A percentile compares a stretch with the other conserved stretches of the same genome.
These are phyloP conservation scores for Valencia hispanica DNA, from an alignment of 2,797 vertebrate genomes.

Conservation along the genomic window DNA sequence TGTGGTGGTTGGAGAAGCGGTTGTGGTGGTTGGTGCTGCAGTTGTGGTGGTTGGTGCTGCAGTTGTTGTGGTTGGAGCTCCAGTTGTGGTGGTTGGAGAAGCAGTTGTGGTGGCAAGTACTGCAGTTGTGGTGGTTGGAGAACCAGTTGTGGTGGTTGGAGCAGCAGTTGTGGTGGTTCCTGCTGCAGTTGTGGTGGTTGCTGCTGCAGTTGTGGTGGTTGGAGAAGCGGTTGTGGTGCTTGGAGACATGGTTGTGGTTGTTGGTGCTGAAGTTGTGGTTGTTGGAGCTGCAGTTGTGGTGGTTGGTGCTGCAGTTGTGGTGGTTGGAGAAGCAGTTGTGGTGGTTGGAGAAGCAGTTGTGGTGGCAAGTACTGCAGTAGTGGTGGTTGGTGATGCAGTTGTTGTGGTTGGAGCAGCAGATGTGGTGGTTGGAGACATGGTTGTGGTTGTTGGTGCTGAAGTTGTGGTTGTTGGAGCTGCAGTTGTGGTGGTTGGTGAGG, in stretches of 20 bases:
- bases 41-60: background rate
- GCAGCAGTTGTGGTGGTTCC: background rate
- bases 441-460: background rate
- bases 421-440: background rate
- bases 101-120: background rate
- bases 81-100: background rate
- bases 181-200: background rate
- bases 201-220: background rate
- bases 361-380: background rate
- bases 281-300: background rate
- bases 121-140: background rate
- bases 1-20: accelerated
- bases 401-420: background rate
- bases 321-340: background rate
- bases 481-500: background rate
- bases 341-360: background rate
- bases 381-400: background rate
- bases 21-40: background rate
- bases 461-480: background rate
- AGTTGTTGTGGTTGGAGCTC: background rate
- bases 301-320: background rate
- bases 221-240: background rate
- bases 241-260: background rate
- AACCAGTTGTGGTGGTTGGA: background rate
- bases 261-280: background rate